Base-by-base conservation (phyloP, 2,888 invertebrate species). In the Galerucella pusilla region DNA sequence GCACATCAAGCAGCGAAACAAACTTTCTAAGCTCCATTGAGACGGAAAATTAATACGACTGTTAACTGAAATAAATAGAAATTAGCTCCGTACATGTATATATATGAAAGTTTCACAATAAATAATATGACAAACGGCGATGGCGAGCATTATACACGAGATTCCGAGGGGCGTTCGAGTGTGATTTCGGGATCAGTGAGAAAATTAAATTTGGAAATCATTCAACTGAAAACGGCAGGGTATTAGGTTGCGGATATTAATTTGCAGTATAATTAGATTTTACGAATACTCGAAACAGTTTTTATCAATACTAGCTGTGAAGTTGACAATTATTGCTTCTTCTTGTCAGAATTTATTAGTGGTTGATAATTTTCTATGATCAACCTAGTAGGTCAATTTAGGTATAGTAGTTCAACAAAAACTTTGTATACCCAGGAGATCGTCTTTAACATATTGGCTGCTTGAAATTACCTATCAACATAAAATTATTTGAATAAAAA, bases 61-160 rank as follows among this genome's bases (percentile, higher is more conserved):
- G 73, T 75, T 70, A 69, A 75, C 67, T 60, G 75, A 75, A 75
- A 65, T 70, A 67, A 72, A 75, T 75, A 70, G 73, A 73, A 69
- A 73, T 75, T 71, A 63, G 52, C 70, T 67, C 46, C 66, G 68
- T 66, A 67, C 35, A 67, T 54, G 64, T 68, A 28, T 16, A 20
- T 20, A 73, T 65, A 69, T 72, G 61, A 70, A 75, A 75, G 73
- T 75, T 75, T 49, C 54, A 70, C 61, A 75, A 73, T 75, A 75
- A 75, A 75, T 75, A 75, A 75, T 70, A 46, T 65, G 42, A 45
- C 64, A 20, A 65, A 61, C 61, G 61, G 61, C 20, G 46, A 46
- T 45, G 64, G 20, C 46, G 64, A n/a, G 42, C 16, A 46, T 54
- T 54, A 64, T 65, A 46, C 2, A 65, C 7, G 12, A 9, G n/a